A percentile compares a stretch with the other conserved stretches of the same genome.
Conservation (phyloP, 2,113 vertebrate genomes). For the Microcebus murinus region DNA sequence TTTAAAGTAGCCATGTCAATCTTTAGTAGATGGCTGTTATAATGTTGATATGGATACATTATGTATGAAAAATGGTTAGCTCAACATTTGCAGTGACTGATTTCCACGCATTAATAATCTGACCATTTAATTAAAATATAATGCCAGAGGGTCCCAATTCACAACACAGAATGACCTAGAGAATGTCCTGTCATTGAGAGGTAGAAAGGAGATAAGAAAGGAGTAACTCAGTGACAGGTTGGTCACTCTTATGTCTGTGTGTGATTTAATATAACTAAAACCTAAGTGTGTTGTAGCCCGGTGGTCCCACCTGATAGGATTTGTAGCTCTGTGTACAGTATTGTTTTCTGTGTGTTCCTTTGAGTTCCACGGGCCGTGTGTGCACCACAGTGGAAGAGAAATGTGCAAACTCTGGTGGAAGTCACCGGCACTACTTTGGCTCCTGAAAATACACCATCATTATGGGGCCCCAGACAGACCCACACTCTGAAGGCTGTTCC, state of each 20-base stretch:
- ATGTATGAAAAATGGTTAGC: slow-evolving; percentile 82
- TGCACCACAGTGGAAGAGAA: neutral
- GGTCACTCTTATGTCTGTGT: neutral
- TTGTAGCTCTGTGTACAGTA: neutral
- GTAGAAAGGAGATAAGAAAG: slow-evolving; percentile 10
- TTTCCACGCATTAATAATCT: slow-evolving; percentile 79
- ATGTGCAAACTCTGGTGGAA: neutral
- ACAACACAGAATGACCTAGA: slow-evolving; percentile 76
- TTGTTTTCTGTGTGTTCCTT: neutral
- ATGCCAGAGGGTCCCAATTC: slow-evolving; percentile 70
- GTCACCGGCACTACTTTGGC: neutral
- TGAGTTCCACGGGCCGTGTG: neutral
- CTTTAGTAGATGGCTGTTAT: slow-evolving; percentile 77
- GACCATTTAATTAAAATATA: slow-evolving; percentile 80
- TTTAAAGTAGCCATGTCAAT: slow-evolving; percentile 74
- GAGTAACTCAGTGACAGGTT: neutral
- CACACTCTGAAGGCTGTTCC: neutral
- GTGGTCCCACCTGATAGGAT: neutral
- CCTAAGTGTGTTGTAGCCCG: neutral
- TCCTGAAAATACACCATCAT: neutral
- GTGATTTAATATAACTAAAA: neutral
- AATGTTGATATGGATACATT: slow-evolving; percentile 75
- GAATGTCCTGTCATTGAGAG: slow-evolving; percentile 77
- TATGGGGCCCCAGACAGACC: neutral
- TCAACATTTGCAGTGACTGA: slow-evolving; percentile 73